Evolutionary conservation across 2,797 vertebrate species (phyloP), one percentile per base, ranked within the genome.

Genomic region (Anguilla marmorata): DNA sequence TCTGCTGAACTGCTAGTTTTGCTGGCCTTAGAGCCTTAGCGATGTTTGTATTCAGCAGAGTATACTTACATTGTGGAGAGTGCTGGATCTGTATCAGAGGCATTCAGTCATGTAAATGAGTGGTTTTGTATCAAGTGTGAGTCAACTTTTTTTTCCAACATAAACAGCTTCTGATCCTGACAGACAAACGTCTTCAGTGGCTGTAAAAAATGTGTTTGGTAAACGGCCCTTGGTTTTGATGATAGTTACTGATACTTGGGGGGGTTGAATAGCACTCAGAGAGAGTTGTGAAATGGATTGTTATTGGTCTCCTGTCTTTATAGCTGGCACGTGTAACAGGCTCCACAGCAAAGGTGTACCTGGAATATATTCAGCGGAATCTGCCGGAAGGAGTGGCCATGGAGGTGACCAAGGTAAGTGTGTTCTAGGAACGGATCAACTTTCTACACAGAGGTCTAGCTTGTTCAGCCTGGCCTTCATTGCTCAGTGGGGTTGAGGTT

Each of bases 331-430:
- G 94, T 88, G 33, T 99, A 89, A 99, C 98, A 0, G 96, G 98
- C 86, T 96, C 96, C 90, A 99, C 97, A 84, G 97, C 97, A 7
- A 93, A 93, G 33, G 98, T 97, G 14, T 99, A 98, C 90, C 94
- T 99, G 90, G 99, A 99, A 91, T 99, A 99, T 0, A 97, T 99
- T 89, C 97, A 99, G 93, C 96, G 98, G 86, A 99, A 99, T 93
- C 94, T 99, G 86, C 98, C 98, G 3, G 99, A 99, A 94, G 98
- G 98, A 0, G 96, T 99, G 66, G 98, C 98, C 87, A 98, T 99
- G 97, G 97, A 98, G 93, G 96, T 99, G 84, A 97, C 95, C 90
- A 98, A 98, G 96, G 98, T 98, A 92, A 90, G 88, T 27, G 30
- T 9, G 24, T 27, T 27, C 63, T 27, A 69, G 63, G 9, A 27